Evolutionary conservation across 2,797 vertebrate genomes (phyloP).

Genomic region (Melanotaenia boesemani): DNA sequence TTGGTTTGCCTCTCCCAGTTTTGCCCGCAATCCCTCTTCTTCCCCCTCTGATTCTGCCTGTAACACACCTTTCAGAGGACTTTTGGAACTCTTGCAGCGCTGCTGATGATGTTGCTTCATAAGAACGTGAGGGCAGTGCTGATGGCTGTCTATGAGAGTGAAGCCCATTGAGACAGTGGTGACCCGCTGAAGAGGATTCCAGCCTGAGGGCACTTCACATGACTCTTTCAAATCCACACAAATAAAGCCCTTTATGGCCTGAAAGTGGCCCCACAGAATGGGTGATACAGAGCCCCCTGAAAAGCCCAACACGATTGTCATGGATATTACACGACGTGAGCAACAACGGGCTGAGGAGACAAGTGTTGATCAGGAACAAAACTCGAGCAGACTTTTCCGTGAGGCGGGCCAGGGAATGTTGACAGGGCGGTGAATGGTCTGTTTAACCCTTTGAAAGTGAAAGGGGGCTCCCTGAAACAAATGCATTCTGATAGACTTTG

Average conservation of each 20-base stretch:
- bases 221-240: slow-evolving; percentile 99
- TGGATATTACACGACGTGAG: slow-evolving; percentile 98
- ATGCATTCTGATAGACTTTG: slow-evolving; percentile 96
- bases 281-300: slow-evolving; percentile 85
- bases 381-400: slow-evolving; percentile 90
- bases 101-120: slow-evolving; percentile 83
- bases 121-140: slow-evolving; percentile 96
- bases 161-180: slow-evolving; percentile 93
- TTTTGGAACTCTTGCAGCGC: slow-evolving; percentile 74
- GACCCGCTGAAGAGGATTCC: slow-evolving; percentile 95
- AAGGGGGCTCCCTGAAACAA: slow-evolving; percentile 93
- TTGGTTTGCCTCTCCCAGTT: not conserved
- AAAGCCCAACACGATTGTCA: slow-evolving; percentile 98
- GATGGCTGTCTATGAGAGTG: slow-evolving; percentile 89
- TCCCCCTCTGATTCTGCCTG: slow-evolving; percentile 39
- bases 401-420: slow-evolving; percentile 90
- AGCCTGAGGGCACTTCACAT: slow-evolving; percentile 93
- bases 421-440: slow-evolving; percentile 99
- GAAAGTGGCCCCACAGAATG: slow-evolving; percentile 96
- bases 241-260: slow-evolving; percentile 98
- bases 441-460: slow-evolving; percentile 99
- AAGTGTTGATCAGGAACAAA: slow-evolving; percentile 94
- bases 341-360: slow-evolving; percentile 94
- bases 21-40: slow-evolving; percentile 3
- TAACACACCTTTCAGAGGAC: slow-evolving; percentile 84